Evolutionary conservation across 1,140 invertebrate species (phyloP).

Genomic region (Brachionus rotundiformis): DNA sequence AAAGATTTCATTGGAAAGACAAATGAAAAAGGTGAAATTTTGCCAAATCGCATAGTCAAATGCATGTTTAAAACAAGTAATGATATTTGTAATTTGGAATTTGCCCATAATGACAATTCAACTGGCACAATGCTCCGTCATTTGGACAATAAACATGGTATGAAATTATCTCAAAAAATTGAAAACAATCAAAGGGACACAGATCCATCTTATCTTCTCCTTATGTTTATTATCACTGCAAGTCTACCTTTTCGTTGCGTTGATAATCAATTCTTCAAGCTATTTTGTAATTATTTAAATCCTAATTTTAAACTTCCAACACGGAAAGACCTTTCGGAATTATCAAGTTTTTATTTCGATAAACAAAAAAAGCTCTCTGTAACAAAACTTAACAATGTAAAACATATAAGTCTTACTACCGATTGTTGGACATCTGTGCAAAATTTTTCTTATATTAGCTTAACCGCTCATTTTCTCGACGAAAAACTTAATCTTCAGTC

Average conservation of each 20-base stretch:
- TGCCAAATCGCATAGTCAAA: not conserved
- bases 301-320: not conserved
- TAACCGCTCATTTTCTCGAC: too few species aligned
- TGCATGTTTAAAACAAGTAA: too few species aligned
- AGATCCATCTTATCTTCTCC: not conserved
- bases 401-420: not conserved
- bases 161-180: not conserved
- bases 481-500: too few species aligned
- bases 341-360: not conserved
- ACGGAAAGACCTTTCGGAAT: too few species aligned
- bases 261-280: not conserved
- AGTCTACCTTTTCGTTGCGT: too few species aligned
- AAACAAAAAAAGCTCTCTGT: not conserved
- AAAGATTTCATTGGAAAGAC: not conserved
- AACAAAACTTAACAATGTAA: not conserved
- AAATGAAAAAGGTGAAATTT: not conserved
- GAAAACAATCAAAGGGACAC: not conserved
- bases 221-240: conserved; percentile 16
- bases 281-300: not conserved
- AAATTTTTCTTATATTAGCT: too few species aligned
- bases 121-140: not conserved
- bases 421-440: conserved; percentile 39
- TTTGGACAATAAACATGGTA: not conserved
- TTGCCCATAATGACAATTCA: conserved; percentile 2
- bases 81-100: not conserved